These are phyloP conservation scores for Crotalus tigris DNA, from an alignment of 2,113 vertebrate species.

Conservation along the genomic window DNA sequence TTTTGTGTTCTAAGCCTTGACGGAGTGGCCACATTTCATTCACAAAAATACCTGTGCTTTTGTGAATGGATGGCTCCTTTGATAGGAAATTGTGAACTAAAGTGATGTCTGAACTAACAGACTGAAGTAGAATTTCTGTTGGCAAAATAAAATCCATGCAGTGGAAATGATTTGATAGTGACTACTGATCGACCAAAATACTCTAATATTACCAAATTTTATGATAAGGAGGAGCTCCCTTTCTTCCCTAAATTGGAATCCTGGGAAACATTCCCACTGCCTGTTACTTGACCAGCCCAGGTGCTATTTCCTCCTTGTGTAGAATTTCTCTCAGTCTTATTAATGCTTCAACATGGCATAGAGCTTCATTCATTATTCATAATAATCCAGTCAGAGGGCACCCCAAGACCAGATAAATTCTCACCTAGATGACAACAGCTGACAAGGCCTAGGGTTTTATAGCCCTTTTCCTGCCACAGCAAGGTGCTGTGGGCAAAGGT, in stretches of 20 bases:
- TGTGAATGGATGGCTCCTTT: not conserved
- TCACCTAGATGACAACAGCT: slow-evolving; percentile 95
- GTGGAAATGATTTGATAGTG: slow-evolving; percentile 30
- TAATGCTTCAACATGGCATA: slow-evolving; percentile 85
- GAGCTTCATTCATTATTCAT: slow-evolving; percentile 99
- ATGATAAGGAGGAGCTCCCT: slow-evolving; percentile 43
- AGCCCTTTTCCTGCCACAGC: slow-evolving; percentile 77
- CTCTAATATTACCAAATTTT: slow-evolving; percentile 47
- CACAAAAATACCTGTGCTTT: not conserved
- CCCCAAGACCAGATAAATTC: slow-evolving; percentile 90
- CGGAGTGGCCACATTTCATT: not conserved
- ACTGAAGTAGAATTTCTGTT: slow-evolving; percentile 20
- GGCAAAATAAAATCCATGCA: slow-evolving; percentile 3
- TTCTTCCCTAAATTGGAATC: slow-evolving; percentile 27
- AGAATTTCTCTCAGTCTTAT: slow-evolving; percentile 82
- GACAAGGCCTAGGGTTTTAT: slow-evolving; percentile 91
- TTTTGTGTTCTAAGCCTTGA: not conserved
- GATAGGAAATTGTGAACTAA: not conserved
- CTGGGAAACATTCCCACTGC: slow-evolving; percentile 57
- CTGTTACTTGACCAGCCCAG: slow-evolving; percentile 59
- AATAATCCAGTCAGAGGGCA: slow-evolving; percentile 89
- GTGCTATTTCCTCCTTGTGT: slow-evolving; percentile 68
- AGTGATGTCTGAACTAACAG: not conserved
- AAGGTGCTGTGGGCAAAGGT: slow-evolving; percentile 85
- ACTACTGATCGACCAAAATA: slow-evolving; percentile 46